These are phyloP conservation scores for Oophaga sylvatica DNA, from an alignment of 2,797 vertebrate species.

Conservation along the genomic window DNA sequence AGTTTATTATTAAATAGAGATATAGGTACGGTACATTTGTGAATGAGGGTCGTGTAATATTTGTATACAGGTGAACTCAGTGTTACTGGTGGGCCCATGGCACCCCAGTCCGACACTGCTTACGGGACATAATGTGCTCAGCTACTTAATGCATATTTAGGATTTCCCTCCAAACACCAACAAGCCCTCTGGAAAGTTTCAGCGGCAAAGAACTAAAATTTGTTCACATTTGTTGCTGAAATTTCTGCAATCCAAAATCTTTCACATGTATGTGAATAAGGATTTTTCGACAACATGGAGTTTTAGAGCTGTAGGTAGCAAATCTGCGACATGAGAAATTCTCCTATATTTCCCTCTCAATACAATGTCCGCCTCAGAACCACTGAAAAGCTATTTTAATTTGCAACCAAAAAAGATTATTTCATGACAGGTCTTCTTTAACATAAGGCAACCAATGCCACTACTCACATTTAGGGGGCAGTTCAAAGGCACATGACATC, in stretches of 20 bases:
- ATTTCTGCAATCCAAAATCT: neutral
- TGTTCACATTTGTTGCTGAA: neutral
- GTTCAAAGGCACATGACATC: neutral
- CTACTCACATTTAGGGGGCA: neutral
- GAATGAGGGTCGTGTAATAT: too few species aligned
- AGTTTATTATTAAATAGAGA: too few species aligned
- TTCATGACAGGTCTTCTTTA: too few species aligned
- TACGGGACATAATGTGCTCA: neutral
- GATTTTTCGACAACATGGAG: neutral
- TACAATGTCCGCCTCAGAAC: too few species aligned
- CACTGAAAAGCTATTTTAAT: too few species aligned
- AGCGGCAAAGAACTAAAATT: neutral
- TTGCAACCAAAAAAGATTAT: too few species aligned
- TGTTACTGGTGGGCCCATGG: too few species aligned
- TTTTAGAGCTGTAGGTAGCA: neutral
- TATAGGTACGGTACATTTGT: too few species aligned
- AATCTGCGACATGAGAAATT: neutral
- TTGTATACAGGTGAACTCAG: too few species aligned
- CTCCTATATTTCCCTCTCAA: neutral
- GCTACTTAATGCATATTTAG: neutral
- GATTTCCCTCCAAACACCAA: neutral
- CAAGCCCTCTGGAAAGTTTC: neutral
- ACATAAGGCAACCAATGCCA: neutral
- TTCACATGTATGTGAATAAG: neutral
- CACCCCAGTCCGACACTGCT: too few species aligned